phyloP scores from a whole-genome alignment of 2,797 vertebrate genomes.

The Amblyraja radiata region DNA sequence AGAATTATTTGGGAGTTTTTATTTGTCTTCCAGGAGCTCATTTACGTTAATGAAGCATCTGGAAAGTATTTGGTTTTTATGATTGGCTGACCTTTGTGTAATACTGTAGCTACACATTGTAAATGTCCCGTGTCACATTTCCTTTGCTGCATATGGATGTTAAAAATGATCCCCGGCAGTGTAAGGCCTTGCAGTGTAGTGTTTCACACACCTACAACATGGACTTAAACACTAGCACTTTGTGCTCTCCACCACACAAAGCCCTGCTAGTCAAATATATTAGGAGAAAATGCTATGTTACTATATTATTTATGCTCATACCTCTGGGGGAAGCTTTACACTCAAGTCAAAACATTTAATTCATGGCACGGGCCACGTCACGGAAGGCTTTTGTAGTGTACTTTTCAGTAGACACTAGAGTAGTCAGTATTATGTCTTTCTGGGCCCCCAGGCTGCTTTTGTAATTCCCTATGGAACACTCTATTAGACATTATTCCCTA shows the following conservation, averaged over 20 bases:
- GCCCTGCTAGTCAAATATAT: not conserved
- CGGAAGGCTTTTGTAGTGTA: not conserved
- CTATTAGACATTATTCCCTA: too few species aligned
- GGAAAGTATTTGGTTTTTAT: conserved; percentile 29
- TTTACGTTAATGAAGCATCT: conserved; percentile 32
- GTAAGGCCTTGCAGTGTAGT: not conserved
- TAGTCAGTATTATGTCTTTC: conserved; percentile 20
- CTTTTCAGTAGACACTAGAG: not conserved
- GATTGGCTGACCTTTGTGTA: conserved; percentile 21
- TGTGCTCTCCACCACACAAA: conserved; percentile 1
- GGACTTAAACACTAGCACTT: not conserved
- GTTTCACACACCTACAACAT: conserved; percentile 22
- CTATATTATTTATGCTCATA: not conserved
- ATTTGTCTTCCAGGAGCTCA: conserved; percentile 43
- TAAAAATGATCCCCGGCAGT: not conserved
- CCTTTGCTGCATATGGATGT: not conserved
- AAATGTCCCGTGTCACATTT: conserved; percentile 35
- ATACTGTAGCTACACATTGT: conserved; percentile 19
- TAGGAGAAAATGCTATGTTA: not conserved
- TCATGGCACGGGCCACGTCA: not conserved
- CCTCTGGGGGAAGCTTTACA: not conserved
- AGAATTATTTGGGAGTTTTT: not conserved
- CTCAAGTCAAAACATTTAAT: conserved; percentile 30
- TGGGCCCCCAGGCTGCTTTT: not conserved
- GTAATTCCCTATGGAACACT: not conserved